Conservation (phyloP, 2,888 invertebrate species). For the Ceratothoa steindachneri region DNA sequence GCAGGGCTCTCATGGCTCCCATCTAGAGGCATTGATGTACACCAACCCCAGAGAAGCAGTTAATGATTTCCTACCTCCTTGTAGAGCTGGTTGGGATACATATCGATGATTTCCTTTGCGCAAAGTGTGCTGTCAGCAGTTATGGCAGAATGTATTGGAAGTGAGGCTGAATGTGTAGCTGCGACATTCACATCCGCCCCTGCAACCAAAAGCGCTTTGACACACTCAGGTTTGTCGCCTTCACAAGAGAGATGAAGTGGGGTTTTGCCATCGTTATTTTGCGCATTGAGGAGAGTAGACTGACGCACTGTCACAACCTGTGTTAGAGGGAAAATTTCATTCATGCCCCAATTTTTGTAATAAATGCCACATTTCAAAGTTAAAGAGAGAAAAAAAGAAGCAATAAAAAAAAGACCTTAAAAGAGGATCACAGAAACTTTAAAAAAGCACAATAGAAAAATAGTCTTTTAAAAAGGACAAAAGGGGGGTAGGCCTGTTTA, state of each 20-base stretch:
- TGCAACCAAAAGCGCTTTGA: slow-evolving; percentile 73
- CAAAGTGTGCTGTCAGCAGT: slow-evolving; percentile 53
- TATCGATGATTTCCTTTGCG: slow-evolving; percentile 69
- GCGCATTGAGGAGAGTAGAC: slow-evolving; percentile 63
- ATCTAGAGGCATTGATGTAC: no score
- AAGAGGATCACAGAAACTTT: no score
- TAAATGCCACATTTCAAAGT: no score
- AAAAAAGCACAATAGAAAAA: no score
- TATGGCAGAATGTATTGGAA: slow-evolving; percentile 46
- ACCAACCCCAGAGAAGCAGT: no score
- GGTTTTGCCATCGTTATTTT: slow-evolving; percentile 62
- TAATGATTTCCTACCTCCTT: slow-evolving; percentile 50
- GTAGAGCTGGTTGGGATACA: slow-evolving; percentile 62
- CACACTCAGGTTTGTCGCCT: slow-evolving; percentile 67
- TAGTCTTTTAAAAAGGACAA: no score
- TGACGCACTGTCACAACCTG: slow-evolving; percentile 48
- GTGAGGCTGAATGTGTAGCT: slow-evolving; percentile 57
- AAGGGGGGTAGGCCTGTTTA: no score
- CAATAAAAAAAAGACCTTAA: no score
- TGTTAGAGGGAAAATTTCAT: no score
- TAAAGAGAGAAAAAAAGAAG: no score
- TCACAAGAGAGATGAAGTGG: slow-evolving; percentile 56
- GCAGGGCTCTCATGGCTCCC: no score
- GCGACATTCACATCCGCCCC: slow-evolving; percentile 81
- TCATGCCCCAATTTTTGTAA: no score